Evolutionary conservation across 2,888 invertebrate species (phyloP).

Genomic region (Meloe dianella): DNA sequence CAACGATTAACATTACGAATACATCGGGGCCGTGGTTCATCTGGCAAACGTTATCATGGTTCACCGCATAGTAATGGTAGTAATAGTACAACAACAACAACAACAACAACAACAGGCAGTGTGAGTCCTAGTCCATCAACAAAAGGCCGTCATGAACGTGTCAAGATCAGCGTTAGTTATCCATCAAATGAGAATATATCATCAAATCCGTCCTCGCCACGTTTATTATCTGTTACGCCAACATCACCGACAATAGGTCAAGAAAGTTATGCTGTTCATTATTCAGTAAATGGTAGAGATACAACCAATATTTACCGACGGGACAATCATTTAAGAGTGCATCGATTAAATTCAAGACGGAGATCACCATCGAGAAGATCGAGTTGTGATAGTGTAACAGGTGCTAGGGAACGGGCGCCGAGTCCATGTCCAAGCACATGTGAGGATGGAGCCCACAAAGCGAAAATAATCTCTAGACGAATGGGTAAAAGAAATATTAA

Average conservation of each 20-base stretch:
- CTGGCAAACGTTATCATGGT: slow-evolving; percentile 63
- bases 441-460: slow-evolving; percentile 49
- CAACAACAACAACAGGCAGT: slow-evolving; percentile 70
- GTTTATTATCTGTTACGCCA: slow-evolving; percentile 55
- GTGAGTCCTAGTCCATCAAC: slow-evolving; percentile 68
- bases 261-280: slow-evolving; percentile 71
- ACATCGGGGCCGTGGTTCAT: slow-evolving; percentile 82
- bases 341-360: slow-evolving; percentile 45
- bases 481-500: slow-evolving; percentile 92
- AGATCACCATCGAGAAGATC: slow-evolving; percentile 58
- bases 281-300: slow-evolving; percentile 70
- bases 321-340: slow-evolving; percentile 68
- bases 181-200: slow-evolving; percentile 75
- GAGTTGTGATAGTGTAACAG: slow-evolving; percentile 60
- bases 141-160: slow-evolving; percentile 73
- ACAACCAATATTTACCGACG: slow-evolving; percentile 60
- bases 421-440: slow-evolving; percentile 59
- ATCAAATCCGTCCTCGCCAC: slow-evolving; percentile 48
- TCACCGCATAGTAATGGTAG: slow-evolving; percentile 73
- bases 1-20: slow-evolving; percentile 90
- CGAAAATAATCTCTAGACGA: slow-evolving; percentile 63
- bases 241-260: slow-evolving; percentile 53
- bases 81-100: slow-evolving; percentile 73
- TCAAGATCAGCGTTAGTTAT: slow-evolving; percentile 86
- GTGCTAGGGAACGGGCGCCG: slow-evolving; percentile 60